Base-by-base conservation (phyloP, 92 coral and sea anemone species). In the Porites divaricata region DNA sequence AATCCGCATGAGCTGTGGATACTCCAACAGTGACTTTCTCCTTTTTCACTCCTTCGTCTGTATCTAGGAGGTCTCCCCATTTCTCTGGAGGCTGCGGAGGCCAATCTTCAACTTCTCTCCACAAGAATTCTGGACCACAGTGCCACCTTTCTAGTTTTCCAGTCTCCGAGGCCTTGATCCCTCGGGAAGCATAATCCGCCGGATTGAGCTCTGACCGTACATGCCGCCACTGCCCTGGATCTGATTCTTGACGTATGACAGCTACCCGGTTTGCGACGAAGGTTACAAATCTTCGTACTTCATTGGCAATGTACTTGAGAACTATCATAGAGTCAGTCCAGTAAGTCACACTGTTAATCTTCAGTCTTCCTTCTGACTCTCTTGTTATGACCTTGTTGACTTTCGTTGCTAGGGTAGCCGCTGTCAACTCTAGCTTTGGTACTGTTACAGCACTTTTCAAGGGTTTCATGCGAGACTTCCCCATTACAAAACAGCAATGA, bases 271-370 rank as follows among this genome's bases (percentile, higher is more conserved):
- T 91, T 0, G 92, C 88, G 1, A 91, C 85, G 58, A 91, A 88
- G 50, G 92, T 92, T 49, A 70, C 78, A 65, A 88, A 92, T 77
- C 91, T 79, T 78, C 81, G 63, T 48, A 54, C 56, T 14, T 89
- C 91, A 61, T 92, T 92, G 58, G 28, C 13, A 26, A 89, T 89
- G 51, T 89, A 92, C 63, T 72, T 75, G 4, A 88, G 72, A 12
- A 91, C 94, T 26, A 91, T 86, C 14, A 82, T 26, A 8, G 93
- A 89, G 70, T 92, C 91, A 63, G 95, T 92, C 95, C 93, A 92
- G 45, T 70, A 89, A 4, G 65, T 75, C n/a, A 83, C 77, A 26
- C 58, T 79, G 83, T 83, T 89, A 74, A 92, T 92, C 81, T 48
- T 21, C 25, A 91, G 22, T 66, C 90, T 77, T 16, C 70, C 76